Evolutionary conservation across 2,797 vertebrate species (phyloP), one percentile per base, ranked within the genome.

Genomic region (Periophthalmus magnuspinnatus): DNA sequence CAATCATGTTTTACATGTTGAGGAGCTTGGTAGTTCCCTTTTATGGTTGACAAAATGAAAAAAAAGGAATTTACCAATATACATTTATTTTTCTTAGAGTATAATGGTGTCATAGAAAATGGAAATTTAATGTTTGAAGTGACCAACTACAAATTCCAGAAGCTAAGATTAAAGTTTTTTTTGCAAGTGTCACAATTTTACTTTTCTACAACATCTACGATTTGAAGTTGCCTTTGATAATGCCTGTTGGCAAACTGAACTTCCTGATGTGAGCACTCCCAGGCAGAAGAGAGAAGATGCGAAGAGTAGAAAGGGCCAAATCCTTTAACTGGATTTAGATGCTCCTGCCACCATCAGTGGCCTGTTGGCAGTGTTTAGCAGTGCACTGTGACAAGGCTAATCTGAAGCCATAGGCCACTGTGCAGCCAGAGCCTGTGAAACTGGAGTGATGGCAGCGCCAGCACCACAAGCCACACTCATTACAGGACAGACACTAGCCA

Each of bases 261-360:
- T 70, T 77, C 82, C 81, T 82, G 85, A 86, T 80, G 86, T 71
- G 77, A 72, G 66, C 11, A 75, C 85, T 79, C 47, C 54, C 8
- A 84, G 89, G 81, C 83, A 79, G 66, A 69, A 64, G 75, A 67
- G 63, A 22, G 24, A 66, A 55, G 74, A 74, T 34, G 72, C 76
- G 65, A 66, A 60, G 75, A 72, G 72, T 58, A 79, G 70, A 62
- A 69, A 36, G 52, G 75, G 81, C 79, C 79, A 93, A 94, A 94
- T 93, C 93, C 90, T 78, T 90, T 94, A 93, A 94, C 86, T 89
- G 89, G 93, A 93, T 94, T 93, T 90, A 81, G 87, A 81, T 74
- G 84, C 80, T 74, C 76, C 74, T 66, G 75, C 85, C 55, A 67
- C 81, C 73, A 84, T 79, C 84, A 75, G 84, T 78, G 83, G 87